phyloP scores from a whole-genome alignment of 2,888 invertebrate genomes.

The Chymomyza amoena region DNA sequence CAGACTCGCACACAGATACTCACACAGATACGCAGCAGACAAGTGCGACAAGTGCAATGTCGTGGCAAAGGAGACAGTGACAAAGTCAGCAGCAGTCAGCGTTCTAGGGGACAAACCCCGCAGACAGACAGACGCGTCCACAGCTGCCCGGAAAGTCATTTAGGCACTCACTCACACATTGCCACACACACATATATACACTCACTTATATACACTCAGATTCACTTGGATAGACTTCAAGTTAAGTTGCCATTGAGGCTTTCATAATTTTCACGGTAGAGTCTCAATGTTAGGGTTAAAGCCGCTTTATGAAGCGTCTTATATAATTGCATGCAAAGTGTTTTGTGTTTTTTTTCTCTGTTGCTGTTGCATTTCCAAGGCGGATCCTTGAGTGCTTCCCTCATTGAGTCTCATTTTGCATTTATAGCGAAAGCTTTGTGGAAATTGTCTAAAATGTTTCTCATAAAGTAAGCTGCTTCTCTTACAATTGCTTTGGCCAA shows the following conservation, averaged over 20 bases:
- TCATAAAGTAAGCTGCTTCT: not conserved
- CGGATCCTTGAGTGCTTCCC: not conserved
- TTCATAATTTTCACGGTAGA: not conserved
- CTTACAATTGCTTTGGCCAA: not conserved
- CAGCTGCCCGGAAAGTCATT: not conserved
- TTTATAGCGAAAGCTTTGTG: too few species aligned
- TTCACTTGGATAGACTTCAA: not conserved
- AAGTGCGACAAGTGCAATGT: slow-evolving; percentile 16
- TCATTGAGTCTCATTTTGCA: not conserved
- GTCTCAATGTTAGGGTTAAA: not conserved
- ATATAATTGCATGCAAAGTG: slow-evolving; percentile 40
- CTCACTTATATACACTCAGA: not conserved
- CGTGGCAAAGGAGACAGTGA: not conserved
- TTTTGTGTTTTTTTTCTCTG: slow-evolving; percentile 1
- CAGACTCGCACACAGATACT: not conserved
- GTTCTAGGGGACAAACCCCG: not conserved
- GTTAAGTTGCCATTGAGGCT: not conserved
- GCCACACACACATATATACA: not conserved
- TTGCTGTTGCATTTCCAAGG: not conserved
- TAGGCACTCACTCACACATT: not conserved
- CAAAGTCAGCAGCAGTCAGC: not conserved
- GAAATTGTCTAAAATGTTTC: not conserved
- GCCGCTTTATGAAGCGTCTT: slow-evolving; percentile 13
- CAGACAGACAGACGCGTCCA: not conserved
- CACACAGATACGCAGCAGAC: not conserved